Conservation (phyloP, 2,113 vertebrate genomes). For the Coregonus clupeaformis region DNA sequence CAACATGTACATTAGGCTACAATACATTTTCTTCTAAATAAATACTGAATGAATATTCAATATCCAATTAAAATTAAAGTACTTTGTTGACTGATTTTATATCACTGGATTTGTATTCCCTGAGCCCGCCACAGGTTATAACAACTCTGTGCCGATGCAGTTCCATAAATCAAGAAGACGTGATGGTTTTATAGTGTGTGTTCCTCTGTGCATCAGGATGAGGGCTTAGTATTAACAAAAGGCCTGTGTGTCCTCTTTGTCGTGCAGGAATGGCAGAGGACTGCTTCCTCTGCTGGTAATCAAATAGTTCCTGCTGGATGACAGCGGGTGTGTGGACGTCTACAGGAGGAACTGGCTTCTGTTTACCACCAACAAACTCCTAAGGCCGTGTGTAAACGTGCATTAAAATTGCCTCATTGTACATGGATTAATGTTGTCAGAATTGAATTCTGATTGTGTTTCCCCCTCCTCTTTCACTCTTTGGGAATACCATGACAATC, state of each 20-base stretch:
- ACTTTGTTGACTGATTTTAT: neutral
- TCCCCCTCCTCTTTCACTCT: neutral
- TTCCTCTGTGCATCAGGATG: neutral
- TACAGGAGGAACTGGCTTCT: neutral
- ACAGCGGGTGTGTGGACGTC: constrained; percentile 5
- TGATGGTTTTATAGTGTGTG: neutral
- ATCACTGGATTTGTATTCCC: neutral
- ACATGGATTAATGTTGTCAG: constrained; percentile 26
- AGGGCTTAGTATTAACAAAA: constrained; percentile 16
- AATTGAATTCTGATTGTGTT: constrained; percentile 16
- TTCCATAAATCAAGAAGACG: neutral
- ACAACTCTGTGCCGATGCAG: neutral
- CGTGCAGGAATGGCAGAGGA: constrained; percentile 8
- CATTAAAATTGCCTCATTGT: constrained; percentile 5
- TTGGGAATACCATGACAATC: neutral
- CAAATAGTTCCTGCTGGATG: constrained; percentile 20
- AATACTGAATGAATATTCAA: too few species aligned
- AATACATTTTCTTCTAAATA: too few species aligned
- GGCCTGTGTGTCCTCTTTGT: neutral
- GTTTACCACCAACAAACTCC: neutral
- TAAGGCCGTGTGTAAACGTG: neutral
- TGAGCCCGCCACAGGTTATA: neutral
- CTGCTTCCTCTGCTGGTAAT: constrained; percentile 22
- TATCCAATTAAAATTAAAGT: neutral
- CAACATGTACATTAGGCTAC: neutral